Evolutionary conservation across 2,113 vertebrate species (phyloP).

Genomic region (Charadrius vociferus): DNA sequence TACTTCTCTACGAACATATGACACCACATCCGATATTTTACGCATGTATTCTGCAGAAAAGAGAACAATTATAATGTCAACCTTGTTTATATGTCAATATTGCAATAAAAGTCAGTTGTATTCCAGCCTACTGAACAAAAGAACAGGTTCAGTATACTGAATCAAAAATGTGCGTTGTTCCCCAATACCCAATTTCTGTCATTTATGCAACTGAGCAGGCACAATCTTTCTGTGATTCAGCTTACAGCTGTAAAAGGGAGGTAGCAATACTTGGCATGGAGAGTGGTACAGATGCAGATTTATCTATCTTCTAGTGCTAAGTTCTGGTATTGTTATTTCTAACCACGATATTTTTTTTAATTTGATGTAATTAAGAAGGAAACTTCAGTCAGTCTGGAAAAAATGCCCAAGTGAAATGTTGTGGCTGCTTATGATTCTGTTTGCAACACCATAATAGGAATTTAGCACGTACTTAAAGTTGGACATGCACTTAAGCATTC

Average conservation of each 20-base stretch:
- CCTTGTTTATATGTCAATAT: background rate
- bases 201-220: background rate
- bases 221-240: background rate
- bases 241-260: background rate
- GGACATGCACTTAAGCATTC: background rate
- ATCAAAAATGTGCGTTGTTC: background rate
- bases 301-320: background rate
- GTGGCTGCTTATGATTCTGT: background rate
- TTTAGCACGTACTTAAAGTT: background rate
- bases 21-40: background rate
- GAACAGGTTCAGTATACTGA: background rate
- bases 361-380: background rate
- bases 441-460: background rate
- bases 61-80: background rate
- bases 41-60: constrained; percentile 28
- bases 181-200: background rate
- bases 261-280: background rate
- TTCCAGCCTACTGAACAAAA: background rate
- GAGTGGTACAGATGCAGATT: background rate
- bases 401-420: background rate
- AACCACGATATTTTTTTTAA: background rate
- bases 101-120: background rate
- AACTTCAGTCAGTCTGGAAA: background rate
- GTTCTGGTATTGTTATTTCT: background rate
- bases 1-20: background rate